phyloP scores from a whole-genome alignment of 2,888 invertebrate genomes.

The Caenorhabditis sp. region DNA sequence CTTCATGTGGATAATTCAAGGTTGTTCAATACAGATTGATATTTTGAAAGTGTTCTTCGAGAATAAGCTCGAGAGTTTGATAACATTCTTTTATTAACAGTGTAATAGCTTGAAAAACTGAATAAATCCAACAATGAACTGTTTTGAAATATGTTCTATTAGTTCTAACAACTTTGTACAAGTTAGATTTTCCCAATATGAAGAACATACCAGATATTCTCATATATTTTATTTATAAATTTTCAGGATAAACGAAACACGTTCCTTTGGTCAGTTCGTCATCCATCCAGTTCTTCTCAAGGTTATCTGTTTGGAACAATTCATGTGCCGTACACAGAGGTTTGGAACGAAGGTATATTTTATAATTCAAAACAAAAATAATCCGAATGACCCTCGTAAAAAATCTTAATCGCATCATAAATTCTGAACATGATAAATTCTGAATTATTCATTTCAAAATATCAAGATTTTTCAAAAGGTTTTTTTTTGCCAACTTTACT shows the following conservation, averaged over 20 bases:
- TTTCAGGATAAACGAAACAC: background rate
- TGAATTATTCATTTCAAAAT: background rate
- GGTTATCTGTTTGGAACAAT: constrained; percentile 76
- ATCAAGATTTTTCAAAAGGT: background rate
- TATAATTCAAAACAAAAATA: background rate
- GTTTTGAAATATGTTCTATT: too few species aligned
- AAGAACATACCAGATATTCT: too few species aligned
- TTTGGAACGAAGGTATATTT: constrained; percentile 73
- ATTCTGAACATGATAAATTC: background rate
- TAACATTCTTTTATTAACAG: too few species aligned
- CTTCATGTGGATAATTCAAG: too few species aligned
- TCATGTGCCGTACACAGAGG: constrained; percentile 76
- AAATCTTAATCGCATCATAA: background rate
- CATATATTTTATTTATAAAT: background rate
- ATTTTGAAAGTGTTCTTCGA: too few species aligned
- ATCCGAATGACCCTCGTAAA: background rate
- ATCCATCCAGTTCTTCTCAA: constrained; percentile 15
- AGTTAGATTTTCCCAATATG: too few species aligned
- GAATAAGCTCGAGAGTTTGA: too few species aligned
- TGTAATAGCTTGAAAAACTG: too few species aligned
- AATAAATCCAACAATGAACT: too few species aligned
- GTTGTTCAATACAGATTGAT: too few species aligned
- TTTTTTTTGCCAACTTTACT: background rate
- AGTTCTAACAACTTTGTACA: background rate
- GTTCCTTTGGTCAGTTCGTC: constrained; percentile 30